phyloP scores from a whole-genome alignment of 1,140 invertebrate species.

The Euwallacea similis region DNA sequence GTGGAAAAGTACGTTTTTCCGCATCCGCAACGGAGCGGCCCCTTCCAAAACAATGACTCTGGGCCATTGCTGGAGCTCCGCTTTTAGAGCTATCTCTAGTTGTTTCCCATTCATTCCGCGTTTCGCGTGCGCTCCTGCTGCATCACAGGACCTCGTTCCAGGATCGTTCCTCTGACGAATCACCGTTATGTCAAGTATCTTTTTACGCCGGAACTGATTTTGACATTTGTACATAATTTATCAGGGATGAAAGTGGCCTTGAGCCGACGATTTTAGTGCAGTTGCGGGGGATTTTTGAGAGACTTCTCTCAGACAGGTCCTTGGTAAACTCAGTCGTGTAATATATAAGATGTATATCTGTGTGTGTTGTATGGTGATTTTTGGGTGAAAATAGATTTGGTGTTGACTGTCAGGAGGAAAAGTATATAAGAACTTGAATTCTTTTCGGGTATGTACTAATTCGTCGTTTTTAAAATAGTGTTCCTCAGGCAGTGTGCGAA shows the following conservation, averaged over 20 bases:
- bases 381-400: too few species aligned
- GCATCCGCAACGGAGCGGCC: constrained; percentile 23
- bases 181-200: background rate
- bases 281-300: background rate
- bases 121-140: constrained; percentile 19
- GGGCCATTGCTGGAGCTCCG: constrained; percentile 20
- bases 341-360: too few species aligned
- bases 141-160: constrained; percentile 12
- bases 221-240: constrained; percentile 3
- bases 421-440: too few species aligned
- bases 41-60: constrained; percentile 29
- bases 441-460: too few species aligned
- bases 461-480: too few species aligned
- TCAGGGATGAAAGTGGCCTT: background rate
- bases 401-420: too few species aligned
- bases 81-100: constrained; percentile 23
- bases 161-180: background rate
- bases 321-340: too few species aligned
- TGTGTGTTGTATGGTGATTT: too few species aligned
- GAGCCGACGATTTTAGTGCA: background rate
- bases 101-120: constrained; percentile 19
- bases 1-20: constrained; percentile 15
- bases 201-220: background rate
- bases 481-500: too few species aligned
- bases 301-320: background rate